Evolutionary conservation across 2,113 vertebrate genomes (phyloP).

Genomic region (Rhipidura dahli): DNA sequence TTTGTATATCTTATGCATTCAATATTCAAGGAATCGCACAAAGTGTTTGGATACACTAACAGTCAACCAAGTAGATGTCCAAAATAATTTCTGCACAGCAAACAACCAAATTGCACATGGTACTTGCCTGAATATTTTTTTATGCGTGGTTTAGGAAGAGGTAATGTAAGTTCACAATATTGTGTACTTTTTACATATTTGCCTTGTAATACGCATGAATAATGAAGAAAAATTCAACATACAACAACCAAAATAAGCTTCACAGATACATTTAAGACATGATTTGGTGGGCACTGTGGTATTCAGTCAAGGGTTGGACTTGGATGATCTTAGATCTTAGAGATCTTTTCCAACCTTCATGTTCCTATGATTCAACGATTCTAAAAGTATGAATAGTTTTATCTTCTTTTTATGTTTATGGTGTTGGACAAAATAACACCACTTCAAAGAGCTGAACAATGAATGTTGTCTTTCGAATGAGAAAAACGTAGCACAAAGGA

Average conservation of each 20-base stretch:
- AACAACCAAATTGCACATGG: background rate
- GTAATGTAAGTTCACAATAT: background rate
- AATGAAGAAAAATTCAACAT: background rate
- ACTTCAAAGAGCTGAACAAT: background rate
- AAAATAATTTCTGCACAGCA: background rate
- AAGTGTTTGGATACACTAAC: background rate
- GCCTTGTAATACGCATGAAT: background rate
- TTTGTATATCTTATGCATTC: background rate
- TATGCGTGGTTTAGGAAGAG: background rate
- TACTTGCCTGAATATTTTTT: background rate
- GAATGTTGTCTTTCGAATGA: background rate
- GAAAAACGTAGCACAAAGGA: background rate
- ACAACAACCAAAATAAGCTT: accelerated
- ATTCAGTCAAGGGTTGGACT: background rate
- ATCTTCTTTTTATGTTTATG: background rate
- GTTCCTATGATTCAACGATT: background rate
- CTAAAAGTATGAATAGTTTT: background rate
- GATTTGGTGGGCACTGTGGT: background rate
- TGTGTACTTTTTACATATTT: background rate
- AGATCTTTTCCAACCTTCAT: background rate
- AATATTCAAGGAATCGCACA: background rate
- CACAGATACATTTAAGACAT: background rate
- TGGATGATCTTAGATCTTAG: background rate
- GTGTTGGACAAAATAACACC: background rate
- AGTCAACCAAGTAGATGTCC: background rate